Evolutionary conservation across 1,140 invertebrate genomes (phyloP).

Genomic region (Xylocopa sonorina): DNA sequence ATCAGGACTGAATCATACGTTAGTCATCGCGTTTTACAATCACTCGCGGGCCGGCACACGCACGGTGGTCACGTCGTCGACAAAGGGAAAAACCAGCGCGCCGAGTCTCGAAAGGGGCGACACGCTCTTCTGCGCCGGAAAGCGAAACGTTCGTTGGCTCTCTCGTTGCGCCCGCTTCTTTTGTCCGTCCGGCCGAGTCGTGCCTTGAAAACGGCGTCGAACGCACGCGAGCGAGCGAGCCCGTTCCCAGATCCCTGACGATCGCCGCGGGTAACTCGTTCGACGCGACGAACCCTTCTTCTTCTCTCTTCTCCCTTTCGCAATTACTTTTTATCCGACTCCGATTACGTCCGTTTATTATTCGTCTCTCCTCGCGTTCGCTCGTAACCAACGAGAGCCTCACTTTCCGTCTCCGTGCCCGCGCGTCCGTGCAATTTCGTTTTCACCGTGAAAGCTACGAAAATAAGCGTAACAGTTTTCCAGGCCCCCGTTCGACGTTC

Average conservation of each 20-base stretch:
- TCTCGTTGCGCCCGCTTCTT: slow-evolving; percentile 51
- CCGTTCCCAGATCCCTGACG: not conserved
- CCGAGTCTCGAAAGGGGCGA: slow-evolving; percentile 67
- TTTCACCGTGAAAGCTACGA: no score
- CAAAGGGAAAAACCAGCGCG: slow-evolving; percentile 41
- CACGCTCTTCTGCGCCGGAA: slow-evolving; percentile 78
- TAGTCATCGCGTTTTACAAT: slow-evolving; percentile 50
- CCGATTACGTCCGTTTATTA: no score
- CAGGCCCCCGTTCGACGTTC: no score
- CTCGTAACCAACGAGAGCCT: no score
- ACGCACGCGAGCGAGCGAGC: not conserved
- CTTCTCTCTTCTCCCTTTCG: not conserved
- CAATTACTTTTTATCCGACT: no score
- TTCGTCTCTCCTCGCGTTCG: no score
- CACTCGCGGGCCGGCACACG: slow-evolving; percentile 18
- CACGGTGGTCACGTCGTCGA: slow-evolving; percentile 41
- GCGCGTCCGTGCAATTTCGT: no score
- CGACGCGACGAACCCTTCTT: not conserved
- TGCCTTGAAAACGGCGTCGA: slow-evolving; percentile 9
- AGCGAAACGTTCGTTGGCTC: slow-evolving; percentile 71
- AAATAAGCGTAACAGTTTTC: no score
- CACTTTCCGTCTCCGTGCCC: no score
- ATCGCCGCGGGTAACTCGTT: slow-evolving; percentile 3
- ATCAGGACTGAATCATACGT: slow-evolving; percentile 49
- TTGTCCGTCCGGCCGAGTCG: slow-evolving; percentile 29